phyloP scores from a whole-genome alignment of 2,888 invertebrate genomes.

The Thymelicus sylvestris region DNA sequence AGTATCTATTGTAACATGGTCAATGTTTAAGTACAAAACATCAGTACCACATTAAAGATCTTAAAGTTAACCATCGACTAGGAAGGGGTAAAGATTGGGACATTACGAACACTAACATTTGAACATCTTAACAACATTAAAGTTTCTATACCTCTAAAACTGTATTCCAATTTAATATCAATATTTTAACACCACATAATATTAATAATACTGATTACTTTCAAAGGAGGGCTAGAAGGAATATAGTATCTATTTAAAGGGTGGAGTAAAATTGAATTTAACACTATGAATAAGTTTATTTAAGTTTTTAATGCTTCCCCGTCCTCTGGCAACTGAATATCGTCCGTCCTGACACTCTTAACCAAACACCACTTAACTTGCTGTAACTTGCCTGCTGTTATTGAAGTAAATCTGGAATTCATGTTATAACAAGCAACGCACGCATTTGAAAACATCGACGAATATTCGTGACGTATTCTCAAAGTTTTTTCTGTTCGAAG shows the following conservation, averaged over 20 bases:
- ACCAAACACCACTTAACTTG: conserved; percentile 65
- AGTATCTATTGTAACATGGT: background rate
- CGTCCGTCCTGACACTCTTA: conserved; percentile 75
- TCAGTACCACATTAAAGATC: conserved; percentile 52
- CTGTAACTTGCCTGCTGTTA: conserved; percentile 49
- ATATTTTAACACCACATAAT: conserved; percentile 56
- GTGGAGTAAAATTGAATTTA: conserved; percentile 66
- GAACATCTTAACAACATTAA: conserved; percentile 62
- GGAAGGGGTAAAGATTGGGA: conserved; percentile 61
- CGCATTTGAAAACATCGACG: background rate
- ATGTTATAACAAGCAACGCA: conserved; percentile 18
- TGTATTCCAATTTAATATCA: conserved; percentile 48
- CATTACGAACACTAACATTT: conserved; percentile 57
- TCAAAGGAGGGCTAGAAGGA: conserved; percentile 40
- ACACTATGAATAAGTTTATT: conserved; percentile 53
- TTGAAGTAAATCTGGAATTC: conserved; percentile 71
- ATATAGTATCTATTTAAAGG: conserved; percentile 50
- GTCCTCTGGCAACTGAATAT: conserved; percentile 74
- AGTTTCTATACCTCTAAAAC: conserved; percentile 53
- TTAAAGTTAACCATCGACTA: conserved; percentile 67
- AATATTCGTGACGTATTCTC: background rate
- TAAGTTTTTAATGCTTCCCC: conserved; percentile 72
- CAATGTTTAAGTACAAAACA: conserved; percentile 45
- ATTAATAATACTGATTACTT: conserved; percentile 70
- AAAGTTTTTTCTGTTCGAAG: background rate